Base-by-base conservation (phyloP, 2,113 vertebrate species). In the Aramus guarauna region DNA sequence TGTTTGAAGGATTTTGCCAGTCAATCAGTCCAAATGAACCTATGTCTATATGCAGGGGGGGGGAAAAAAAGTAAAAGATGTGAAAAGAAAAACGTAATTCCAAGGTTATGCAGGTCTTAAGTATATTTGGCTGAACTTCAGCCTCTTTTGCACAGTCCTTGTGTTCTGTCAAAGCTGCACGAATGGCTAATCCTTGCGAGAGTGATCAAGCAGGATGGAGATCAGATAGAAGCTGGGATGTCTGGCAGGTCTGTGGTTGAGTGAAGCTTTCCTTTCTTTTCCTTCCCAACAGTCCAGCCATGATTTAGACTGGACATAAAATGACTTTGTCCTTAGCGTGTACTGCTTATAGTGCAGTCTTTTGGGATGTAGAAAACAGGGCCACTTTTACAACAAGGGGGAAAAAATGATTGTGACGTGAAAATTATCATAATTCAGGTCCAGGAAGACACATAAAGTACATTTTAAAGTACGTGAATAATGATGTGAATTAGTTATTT, bases 401-500 rank as follows among this genome's bases (percentile, higher is more conserved):
- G 32, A 84, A 96, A 68, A 93, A 96, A 92, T 88, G 71, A 80
- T 97, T 97, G 95, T 95, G 97, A 97, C 96, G 96, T 97, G 74
- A 87, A 98, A 98, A 97, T 98, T 96, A 97, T 88, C 91, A 92
- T 96, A 97, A 96, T 91, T 97, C 66, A 67, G 84, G 95, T 92
- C 95, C 94, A 96, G 97, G 95, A 98, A 97, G 94, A 96, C 93
- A 91, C 91, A 97, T 96, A 97, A 86, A 96, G 95, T 85, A 86
- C 96, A 93, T 96, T 98, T 97, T 97, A 96, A 98, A 97, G 96
- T 96, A 98, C 29, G 62, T 98, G 97, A 98, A 97, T 98, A 97
- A 98, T 97, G 97, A 98, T 96, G 97, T 98, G 97, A 98, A 98
- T 98, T 98, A 96, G 96, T 98, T 98, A 98, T 97, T 98, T 98